phyloP scores from a whole-genome alignment of 1,140 invertebrate species.

The Papilio polytes region DNA sequence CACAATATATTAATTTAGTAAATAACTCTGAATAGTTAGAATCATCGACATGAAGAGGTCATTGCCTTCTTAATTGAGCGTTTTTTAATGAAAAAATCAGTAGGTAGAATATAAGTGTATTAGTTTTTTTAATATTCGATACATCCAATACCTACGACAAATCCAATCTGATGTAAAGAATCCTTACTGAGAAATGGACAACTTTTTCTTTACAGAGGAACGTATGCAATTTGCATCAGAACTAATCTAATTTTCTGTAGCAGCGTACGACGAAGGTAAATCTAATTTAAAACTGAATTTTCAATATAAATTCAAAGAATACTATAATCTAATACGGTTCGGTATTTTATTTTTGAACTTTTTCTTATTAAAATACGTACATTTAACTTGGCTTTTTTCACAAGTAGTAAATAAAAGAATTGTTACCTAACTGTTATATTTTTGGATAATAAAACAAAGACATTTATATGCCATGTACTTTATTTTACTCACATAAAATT shows the following conservation, averaged over 20 bases:
- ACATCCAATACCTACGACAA: slow-evolving; percentile 15
- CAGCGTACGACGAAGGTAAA: slow-evolving; percentile 28
- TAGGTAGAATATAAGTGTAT: neutral
- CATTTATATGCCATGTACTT: too few species aligned
- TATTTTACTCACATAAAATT: too few species aligned
- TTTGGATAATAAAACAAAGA: too few species aligned
- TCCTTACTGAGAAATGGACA: slow-evolving; percentile 23
- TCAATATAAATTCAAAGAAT: slow-evolving; percentile 37
- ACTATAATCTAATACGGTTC: neutral
- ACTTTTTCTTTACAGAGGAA: slow-evolving; percentile 31
- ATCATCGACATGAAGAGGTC: too few species aligned
- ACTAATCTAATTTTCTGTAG: slow-evolving; percentile 39
- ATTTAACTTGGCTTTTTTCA: too few species aligned
- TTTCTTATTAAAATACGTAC: neutral
- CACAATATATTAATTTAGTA: too few species aligned
- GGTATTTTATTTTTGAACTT: neutral
- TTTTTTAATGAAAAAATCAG: neutral
- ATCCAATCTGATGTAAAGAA: slow-evolving; percentile 18
- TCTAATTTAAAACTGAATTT: slow-evolving; percentile 36
- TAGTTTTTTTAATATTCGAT: neutral
- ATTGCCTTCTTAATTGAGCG: neutral
- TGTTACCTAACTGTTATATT: too few species aligned
- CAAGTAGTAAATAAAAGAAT: too few species aligned
- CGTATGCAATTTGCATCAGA: slow-evolving; percentile 39
- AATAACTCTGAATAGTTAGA: too few species aligned